These are phyloP conservation scores for Pogoniulus pusillus DNA, from an alignment of 2,797 vertebrate species.

Conservation along the genomic window DNA sequence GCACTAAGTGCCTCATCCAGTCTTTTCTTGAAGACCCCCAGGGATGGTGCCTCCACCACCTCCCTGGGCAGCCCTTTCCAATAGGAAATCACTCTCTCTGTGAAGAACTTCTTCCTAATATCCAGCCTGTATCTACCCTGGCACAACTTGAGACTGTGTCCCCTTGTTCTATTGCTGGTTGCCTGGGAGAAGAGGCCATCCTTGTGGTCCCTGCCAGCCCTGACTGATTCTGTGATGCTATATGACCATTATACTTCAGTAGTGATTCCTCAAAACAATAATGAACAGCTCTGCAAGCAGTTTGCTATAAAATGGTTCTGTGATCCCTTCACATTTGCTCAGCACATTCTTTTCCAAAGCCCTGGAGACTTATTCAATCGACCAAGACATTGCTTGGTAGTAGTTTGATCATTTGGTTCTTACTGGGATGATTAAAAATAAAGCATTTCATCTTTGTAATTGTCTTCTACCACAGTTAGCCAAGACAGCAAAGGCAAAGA, in stretches of 20 bases:
- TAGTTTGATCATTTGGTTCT: constrained; percentile 4
- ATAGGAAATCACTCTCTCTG: too few relatives aligned
- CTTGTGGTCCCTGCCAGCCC: too few relatives aligned
- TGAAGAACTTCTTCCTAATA: too few relatives aligned
- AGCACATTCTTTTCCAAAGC: constrained; percentile 31
- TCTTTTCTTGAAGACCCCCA: too few relatives aligned
- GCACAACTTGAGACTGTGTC: too few relatives aligned
- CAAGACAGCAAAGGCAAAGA: constrained; percentile 8
- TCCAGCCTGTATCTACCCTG: too few relatives aligned
- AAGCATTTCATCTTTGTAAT: neutral
- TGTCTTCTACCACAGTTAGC: neutral
- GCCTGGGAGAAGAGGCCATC: too few relatives aligned
- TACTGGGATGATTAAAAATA: constrained; percentile 22
- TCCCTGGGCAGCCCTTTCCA: too few relatives aligned
- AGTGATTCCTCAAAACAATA: neutral
- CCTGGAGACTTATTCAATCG: constrained; percentile 11
- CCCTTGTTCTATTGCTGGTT: too few relatives aligned
- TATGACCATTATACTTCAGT: neutral
- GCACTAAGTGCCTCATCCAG: too few relatives aligned
- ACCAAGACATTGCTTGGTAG: constrained; percentile 6
- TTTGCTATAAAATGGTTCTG: constrained; percentile 2
- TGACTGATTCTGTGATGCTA: too few relatives aligned
- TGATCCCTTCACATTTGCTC: neutral
- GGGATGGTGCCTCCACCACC: too few relatives aligned
- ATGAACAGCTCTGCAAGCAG: neutral